These are phyloP conservation scores for Capitulum mitella DNA, from an alignment of 2,888 invertebrate species.

Conservation along the genomic window DNA sequence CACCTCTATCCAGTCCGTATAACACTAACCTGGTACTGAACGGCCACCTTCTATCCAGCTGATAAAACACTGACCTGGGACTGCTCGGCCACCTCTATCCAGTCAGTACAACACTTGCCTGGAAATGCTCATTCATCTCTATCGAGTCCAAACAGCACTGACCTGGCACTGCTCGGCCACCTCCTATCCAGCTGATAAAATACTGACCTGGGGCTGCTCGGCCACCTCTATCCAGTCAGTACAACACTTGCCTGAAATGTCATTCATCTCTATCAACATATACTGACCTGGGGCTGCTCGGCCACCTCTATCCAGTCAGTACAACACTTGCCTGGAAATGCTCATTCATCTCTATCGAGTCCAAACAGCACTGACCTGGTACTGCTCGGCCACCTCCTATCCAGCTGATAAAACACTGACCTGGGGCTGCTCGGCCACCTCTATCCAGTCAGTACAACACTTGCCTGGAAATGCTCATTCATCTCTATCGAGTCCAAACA, in stretches of 20 bases:
- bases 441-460: constrained; percentile 47
- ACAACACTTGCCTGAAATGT: constrained; percentile 43
- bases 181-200: too few relatives aligned
- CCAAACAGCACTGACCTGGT: constrained; percentile 38
- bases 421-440: constrained; percentile 46
- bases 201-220: not conserved
- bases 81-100: constrained; percentile 47
- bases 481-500: too few relatives aligned
- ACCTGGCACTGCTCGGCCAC: not conserved
- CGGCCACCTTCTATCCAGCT: too few relatives aligned
- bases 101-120: constrained; percentile 42
- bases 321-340: not conserved
- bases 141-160: constrained; percentile 46
- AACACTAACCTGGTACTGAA: not conserved
- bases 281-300: constrained; percentile 43
- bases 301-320: constrained; percentile 49
- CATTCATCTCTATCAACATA: constrained; percentile 48
- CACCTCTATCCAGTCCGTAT: constrained; percentile 49
- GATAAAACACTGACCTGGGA: constrained; percentile 37
- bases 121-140: constrained; percentile 39
- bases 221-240: not conserved
- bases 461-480: not conserved
- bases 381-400: not conserved
- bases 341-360: constrained; percentile 46
- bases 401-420: too few relatives aligned